Percentiles rank a stretch among this genome's conserved stretches.
phyloP scores from a whole-genome alignment of 2,888 invertebrate species.

The Hipparchia semele region DNA sequence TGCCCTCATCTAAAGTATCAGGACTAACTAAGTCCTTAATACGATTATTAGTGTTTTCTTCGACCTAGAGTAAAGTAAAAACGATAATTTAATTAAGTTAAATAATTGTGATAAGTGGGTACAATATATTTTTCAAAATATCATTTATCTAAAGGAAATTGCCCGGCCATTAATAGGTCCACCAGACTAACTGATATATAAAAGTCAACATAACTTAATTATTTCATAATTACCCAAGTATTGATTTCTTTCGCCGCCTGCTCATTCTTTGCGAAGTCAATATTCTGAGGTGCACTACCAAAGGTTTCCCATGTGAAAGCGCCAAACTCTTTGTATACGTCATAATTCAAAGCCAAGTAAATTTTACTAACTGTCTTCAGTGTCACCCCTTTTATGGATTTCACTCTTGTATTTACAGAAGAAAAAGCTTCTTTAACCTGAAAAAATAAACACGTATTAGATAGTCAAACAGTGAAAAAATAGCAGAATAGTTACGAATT shows the following conservation, averaged over 20 bases:
- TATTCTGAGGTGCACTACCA: constrained; percentile 81
- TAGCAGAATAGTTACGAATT: no score
- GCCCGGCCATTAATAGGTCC: no score
- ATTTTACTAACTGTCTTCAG: constrained; percentile 87
- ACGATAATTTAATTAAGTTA: background rate
- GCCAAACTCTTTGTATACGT: constrained; percentile 81
- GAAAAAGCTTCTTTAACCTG: constrained; percentile 63
- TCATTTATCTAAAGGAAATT: no score
- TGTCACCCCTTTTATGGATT: constrained; percentile 72
- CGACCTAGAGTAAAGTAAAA: constrained; percentile 57
- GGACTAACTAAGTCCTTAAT: constrained; percentile 83
- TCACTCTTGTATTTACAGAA: constrained; percentile 48
- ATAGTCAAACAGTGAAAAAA: no score
- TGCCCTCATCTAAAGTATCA: constrained; percentile 71
- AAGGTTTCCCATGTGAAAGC: constrained; percentile 82
- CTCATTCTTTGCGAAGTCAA: constrained; percentile 82
- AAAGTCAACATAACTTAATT: background rate
- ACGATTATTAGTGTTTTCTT: constrained; percentile 67
- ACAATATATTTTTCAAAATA: no score
- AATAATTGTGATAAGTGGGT: no score
- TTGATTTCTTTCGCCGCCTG: constrained; percentile 86
- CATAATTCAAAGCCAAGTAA: constrained; percentile 79
- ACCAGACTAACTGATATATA: no score
- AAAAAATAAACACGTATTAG: constrained; percentile 23
- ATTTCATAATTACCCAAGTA: constrained; percentile 82